Evolutionary conservation across 1,140 invertebrate species (phyloP), one percentile per base, ranked within the genome.

Genomic region (Stegodyphus mimosarum): DNA sequence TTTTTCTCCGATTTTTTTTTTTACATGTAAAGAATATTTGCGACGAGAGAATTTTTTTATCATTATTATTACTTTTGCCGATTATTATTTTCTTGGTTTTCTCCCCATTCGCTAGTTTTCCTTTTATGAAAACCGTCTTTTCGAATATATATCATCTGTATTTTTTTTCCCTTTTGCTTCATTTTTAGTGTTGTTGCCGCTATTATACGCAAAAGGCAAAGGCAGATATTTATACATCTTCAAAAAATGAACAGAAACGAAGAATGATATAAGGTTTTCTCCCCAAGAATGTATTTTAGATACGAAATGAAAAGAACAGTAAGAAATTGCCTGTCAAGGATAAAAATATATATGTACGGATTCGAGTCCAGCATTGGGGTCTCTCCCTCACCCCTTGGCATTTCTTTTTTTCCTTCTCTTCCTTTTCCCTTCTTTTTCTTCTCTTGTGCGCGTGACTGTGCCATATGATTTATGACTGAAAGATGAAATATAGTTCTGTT

Each of bases 311-410:
- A 81, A 81, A 81, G 78, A 81, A 72, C 70, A 72, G 78, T 81
- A 81, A 81, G 78, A 72, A 81, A 81, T 81, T 63, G 78, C 78
- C 78, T 81, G 78, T 81, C 78, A 81, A 7, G 78, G 67, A n/a
- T 81, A 63, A 72, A 81, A 81, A 81, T 81, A 81, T 81, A 81
- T 81, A 81, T 81, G 78, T 81, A 81, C 78, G 69, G 78, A 72
- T 81, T 71, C 78, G 69, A 64, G 78, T 81, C 78, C 78, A 49
- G 78, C 48, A 60, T 11, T 33, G 33, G 33, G 33, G 33, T 33
- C 33, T 33, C 33, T 33, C 33, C 33, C 33, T 33, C 33, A 33
- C 33, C 33, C 33, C 33, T 33, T 33, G 63, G 69, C 51, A 81
- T 66, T 50, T 66, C 63, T 79, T 71, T 79, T 69, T 69, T 64